These are phyloP conservation scores for Therioaphis trifolii DNA, from an alignment of 2,888 invertebrate genomes.

Conservation along the genomic window DNA sequence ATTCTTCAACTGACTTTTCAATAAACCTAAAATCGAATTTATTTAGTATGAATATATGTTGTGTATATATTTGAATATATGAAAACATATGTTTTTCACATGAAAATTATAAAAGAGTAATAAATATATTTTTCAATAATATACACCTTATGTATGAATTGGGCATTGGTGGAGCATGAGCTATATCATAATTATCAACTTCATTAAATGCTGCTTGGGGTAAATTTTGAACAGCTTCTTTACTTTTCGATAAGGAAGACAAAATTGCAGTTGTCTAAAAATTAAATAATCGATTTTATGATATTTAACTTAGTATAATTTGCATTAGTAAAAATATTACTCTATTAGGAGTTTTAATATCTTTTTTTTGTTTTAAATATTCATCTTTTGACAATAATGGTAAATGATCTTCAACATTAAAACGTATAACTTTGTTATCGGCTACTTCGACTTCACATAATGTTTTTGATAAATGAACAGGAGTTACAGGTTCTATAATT, in stretches of 20 bases:
- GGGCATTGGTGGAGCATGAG: slow-evolving; percentile 85
- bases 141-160: slow-evolving; percentile 78
- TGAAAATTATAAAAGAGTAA: too few species aligned
- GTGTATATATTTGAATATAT: not conserved
- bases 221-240: slow-evolving; percentile 72
- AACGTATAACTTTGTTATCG: slow-evolving; percentile 55
- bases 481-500: slow-evolving; percentile 47
- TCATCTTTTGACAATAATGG: slow-evolving; percentile 42
- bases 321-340: slow-evolving; percentile 1
- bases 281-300: not conserved
- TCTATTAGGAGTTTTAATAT: slow-evolving; percentile 25
- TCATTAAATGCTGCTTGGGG: slow-evolving; percentile 79
- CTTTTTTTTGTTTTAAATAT: slow-evolving; percentile 35
- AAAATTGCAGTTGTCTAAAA: slow-evolving; percentile 50
- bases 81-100: too few species aligned
- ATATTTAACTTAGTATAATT: too few species aligned
- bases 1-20: slow-evolving; percentile 92
- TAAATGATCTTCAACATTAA: slow-evolving; percentile 53
- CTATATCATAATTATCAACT: slow-evolving; percentile 82
- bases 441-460: slow-evolving; percentile 55
- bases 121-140: too few species aligned
- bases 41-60: not conserved
- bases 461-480: slow-evolving; percentile 52
- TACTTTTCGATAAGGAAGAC: slow-evolving; percentile 62
- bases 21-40: slow-evolving; percentile 77